A percentile compares a stretch with the other conserved stretches of the same genome.
phyloP scores from a whole-genome alignment of 2,797 vertebrate genomes.

The Leptoclinus maculatus region DNA sequence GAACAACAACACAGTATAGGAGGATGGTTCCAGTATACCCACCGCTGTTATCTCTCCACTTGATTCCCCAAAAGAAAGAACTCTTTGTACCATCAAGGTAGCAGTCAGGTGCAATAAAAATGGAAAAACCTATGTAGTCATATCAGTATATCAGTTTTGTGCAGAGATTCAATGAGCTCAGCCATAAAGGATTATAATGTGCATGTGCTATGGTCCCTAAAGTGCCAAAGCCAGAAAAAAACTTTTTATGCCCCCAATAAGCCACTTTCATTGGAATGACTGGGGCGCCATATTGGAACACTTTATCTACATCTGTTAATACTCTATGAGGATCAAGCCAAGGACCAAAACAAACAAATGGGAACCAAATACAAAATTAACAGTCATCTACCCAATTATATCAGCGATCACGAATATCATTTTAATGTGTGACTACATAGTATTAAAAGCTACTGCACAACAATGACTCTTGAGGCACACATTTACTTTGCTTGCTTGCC shows the following conservation, averaged over 20 bases:
- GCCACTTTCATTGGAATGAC: background rate
- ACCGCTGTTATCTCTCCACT: background rate
- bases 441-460: background rate
- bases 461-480: background rate
- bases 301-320: background rate
- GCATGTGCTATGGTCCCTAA: background rate
- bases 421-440: background rate
- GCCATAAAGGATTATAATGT: background rate
- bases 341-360: background rate
- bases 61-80: background rate
- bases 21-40: background rate
- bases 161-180: background rate
- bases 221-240: slow-evolving; percentile 2
- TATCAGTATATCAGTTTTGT: background rate
- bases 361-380: background rate
- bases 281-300: background rate
- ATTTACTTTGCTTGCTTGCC: background rate
- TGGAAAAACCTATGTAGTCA: background rate
- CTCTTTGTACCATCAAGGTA: background rate
- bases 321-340: background rate
- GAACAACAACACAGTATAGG: background rate
- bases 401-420: background rate
- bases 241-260: background rate
- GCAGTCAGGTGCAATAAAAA: background rate
- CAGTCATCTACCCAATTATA: background rate